Percentiles rank a stretch among this genome's conserved stretches.
Conservation (phyloP, 2,113 vertebrate species). For the Callorhinus ursinus region DNA sequence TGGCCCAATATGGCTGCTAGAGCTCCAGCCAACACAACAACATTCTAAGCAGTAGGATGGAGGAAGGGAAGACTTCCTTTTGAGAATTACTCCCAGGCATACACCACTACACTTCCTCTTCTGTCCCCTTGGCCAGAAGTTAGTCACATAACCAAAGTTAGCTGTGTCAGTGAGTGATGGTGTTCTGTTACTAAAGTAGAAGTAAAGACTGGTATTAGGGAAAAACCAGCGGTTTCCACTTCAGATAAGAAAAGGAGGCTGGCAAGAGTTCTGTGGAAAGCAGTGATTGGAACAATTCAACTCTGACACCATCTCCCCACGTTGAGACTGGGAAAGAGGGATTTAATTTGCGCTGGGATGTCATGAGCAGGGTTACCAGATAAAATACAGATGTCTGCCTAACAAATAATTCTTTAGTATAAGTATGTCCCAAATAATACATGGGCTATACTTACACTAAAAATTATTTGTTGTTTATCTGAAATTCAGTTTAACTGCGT, state of each 20-base stretch:
- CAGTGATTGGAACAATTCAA: background rate
- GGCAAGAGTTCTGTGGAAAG: background rate
- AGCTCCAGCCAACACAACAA: background rate
- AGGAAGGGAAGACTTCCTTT: background rate
- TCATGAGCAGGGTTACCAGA: background rate
- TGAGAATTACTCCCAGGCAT: background rate
- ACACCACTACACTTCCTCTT: background rate
- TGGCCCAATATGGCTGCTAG: background rate
- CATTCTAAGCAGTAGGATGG: background rate
- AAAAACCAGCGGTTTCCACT: background rate
- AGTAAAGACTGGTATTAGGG: background rate
- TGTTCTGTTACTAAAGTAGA: background rate
- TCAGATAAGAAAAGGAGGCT: background rate
- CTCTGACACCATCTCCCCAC: background rate
- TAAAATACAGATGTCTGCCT: background rate
- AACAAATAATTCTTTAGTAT: background rate
- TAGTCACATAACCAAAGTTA: background rate
- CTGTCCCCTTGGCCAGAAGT: background rate
- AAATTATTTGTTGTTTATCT: background rate
- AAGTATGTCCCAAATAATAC: background rate
- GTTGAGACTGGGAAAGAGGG: background rate
- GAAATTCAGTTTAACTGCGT: background rate
- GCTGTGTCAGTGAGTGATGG: background rate
- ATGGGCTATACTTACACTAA: background rate
- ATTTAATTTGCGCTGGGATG: background rate